Evolutionary conservation across 1,140 invertebrate genomes (phyloP).

Genomic region (Leptoteleia sp.): DNA sequence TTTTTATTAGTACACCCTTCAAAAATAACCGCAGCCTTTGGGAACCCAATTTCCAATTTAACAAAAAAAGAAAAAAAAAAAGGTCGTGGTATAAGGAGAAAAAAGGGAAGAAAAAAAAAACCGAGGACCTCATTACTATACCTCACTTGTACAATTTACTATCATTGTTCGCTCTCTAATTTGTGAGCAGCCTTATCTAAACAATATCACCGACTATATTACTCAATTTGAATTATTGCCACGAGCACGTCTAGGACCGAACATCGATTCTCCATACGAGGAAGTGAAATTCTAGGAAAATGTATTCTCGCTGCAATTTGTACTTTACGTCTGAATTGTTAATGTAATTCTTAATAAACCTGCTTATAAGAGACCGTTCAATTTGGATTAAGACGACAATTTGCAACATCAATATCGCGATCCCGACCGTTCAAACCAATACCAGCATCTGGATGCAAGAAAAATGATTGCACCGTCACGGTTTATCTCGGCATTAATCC

Average conservation of each 20-base stretch:
- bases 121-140: neutral
- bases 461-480: neutral
- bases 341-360: slow-evolving; percentile 3
- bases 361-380: slow-evolving; percentile 1
- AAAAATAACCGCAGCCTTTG: slow-evolving; percentile 2
- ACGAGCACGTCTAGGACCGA: neutral
- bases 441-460: no score
- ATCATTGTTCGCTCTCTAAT: neutral
- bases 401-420: no score
- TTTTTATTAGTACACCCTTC: slow-evolving; percentile 5
- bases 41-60: slow-evolving; percentile 1
- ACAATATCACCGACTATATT: slow-evolving; percentile 22
- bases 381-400: no score
- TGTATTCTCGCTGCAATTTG: slow-evolving; percentile 14
- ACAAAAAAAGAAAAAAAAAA: neutral
- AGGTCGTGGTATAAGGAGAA: no score
- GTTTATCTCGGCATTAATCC: slow-evolving; percentile 1
- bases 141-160: slow-evolving; percentile 3
- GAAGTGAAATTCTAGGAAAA: slow-evolving; percentile 6
- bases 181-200: slow-evolving; percentile 13
- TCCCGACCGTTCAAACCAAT: no score
- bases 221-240: slow-evolving; percentile 13
- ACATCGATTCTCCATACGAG: slow-evolving; percentile 5
- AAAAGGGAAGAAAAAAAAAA: neutral
- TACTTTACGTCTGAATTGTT: slow-evolving; percentile 15